Evolutionary conservation across 1,140 invertebrate species (phyloP), one percentile per base, ranked within the genome.

Genomic region (Aphaenogaster floridana): DNA sequence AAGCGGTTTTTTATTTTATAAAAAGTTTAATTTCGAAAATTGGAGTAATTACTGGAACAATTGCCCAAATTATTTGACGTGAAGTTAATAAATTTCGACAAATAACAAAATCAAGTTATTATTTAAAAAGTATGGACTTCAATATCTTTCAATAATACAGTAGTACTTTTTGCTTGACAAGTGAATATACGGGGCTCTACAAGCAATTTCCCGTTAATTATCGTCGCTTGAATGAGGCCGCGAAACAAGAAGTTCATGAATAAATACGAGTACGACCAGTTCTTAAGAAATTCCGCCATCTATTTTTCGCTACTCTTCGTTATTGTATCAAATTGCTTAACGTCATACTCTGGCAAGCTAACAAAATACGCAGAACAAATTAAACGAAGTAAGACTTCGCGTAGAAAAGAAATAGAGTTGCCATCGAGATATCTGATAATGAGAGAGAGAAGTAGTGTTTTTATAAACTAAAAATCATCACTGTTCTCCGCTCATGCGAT

Each of bases 151-250:
- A 42, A 21, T 66, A 52, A 50, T 66, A 36, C 15, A 36, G 4
- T 21, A 17, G 6, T 59, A n/a, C 0, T 84, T 50, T 63, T 84
- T 76, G 8, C 45, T 50, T 17, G 5, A 15, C 34, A 61, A 36
- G 21, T 83, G 59, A 74, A 74, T 61, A 48, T 84, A 61, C 54
- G 28, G n/a, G 42, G 8, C 17, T 76, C 80, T 76, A 61, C 45
- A 39, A 61, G 69, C 68, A 84, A 76, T 84, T 84, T 74, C 42
- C 15, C 80, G 28, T 84, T 61, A 84, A 84, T 84, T 84, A 84
- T 84, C 28, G 34, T 48, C 69, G 57, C 54, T 61, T 48, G 80
- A 84, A 74, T 48, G 3, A 74, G n/a, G 7, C 17, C 57, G 42
- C 39, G 52, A 61, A 74, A 74, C 69, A 76, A 76, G 34, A 74